Evolutionary conservation across 2,888 invertebrate species (phyloP), one percentile per base, ranked within the genome.

Genomic region (Ophion ventricosus): DNA sequence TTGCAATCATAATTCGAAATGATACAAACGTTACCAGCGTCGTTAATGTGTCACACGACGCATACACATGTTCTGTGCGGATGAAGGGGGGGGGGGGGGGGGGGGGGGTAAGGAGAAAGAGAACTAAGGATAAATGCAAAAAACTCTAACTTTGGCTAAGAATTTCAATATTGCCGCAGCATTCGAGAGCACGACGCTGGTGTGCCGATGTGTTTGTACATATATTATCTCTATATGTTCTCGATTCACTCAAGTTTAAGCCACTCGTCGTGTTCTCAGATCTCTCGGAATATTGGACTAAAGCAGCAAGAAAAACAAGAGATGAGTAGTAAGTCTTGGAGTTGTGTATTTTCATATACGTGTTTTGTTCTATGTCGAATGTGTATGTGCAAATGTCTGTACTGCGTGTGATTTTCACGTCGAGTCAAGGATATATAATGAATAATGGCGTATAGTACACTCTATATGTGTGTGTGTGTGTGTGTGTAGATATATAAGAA

Each of bases 121-220:
- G 57, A 89, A 87, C 86, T 88, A 88, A 85, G 85, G 80, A 87
- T 84, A 89, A 91, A 91, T 88, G 87, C 87, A 90, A 91, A 20
- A 56, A 29, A 90, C 87, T 87, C 91, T 91, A 91, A 90, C 91
- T 92, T 92, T 92, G 92, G 91, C 91, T 91, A 92, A 91, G 29
- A 90, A 90, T 87, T 87, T 91, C 78, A 29, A 84, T 89, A 89
- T 90, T 90, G 72, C 85, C 87, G 87, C 82, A 86, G 78, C 80
- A 87, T 57, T 67, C 40, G 80, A 87, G 87, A 88, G 87, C 84
- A 85, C 87, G 87, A 88, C 88, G 85, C 67, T 86, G 63, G 87
- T 79, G 76, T 59, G 63, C 80, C 67, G n/a, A 64, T 78, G 40
- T 40, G 80, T 67, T 75, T 78, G 67, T 35, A 35, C n/a, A 29